Evolutionary conservation across 2,797 vertebrate genomes (phyloP), one percentile per base, ranked within the genome.

Genomic region (Anas bahamensis): DNA sequence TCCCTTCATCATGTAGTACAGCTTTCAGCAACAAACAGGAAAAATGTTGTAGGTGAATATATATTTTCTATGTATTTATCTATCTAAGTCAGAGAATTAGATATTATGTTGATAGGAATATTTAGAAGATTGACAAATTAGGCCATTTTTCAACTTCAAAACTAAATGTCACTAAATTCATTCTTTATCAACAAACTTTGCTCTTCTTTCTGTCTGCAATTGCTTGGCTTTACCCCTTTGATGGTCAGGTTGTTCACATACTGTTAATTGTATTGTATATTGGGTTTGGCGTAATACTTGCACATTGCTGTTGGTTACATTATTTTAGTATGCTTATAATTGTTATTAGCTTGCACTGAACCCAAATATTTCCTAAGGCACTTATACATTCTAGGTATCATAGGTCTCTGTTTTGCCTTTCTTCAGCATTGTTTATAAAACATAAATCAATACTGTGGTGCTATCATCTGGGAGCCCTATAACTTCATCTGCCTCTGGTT

Each of bases 221-320:
- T 74, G 17, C 28, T 86, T 65, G 3, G 50, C 37, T 83, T 68
- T 56, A 13, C 3, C 8, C 22, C 29, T 86, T 65, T 50, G 35
- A 24, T 50, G 17, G 6, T 56, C 53, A 35, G 10, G 17, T 26
- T 83, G n/a, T 33, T 70, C 19, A 35, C 0, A 0, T 21, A 6
- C 66, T 7, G 21, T 13, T 13, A 16, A 4, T 13, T 46, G 5
- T 60, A 55, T 33, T 24, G 4, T 16, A 8, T 7, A 1, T 17
- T 31, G 17, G 7, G 5, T 57, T 80, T 71, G 26, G 11, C 8
- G 57, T 76, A 71, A 53, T 53, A 31, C 7, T 59, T 28, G 31
- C 0, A 0, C 21, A 6, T 24, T 68, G 24, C 13, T 85, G 5
- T 55, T 61, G 6, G 26, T 59, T 63, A 17, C 2, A 4, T 6